phyloP scores from a whole-genome alignment of 1,140 invertebrate species.

The Oryctes rhinoceros region DNA sequence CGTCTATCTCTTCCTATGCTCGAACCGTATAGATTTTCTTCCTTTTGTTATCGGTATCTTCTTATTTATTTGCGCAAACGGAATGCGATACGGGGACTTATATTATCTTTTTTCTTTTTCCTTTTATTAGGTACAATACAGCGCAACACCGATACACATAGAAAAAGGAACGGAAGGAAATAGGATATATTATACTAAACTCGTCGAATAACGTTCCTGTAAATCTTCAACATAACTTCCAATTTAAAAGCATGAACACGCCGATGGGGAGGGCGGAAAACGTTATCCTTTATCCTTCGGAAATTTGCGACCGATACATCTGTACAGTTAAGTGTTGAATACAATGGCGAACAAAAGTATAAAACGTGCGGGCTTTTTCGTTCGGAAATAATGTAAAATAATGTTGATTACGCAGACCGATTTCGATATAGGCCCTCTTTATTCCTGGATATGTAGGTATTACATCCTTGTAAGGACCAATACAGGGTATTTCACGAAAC shows the following conservation, averaged over 20 bases:
- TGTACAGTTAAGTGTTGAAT: background rate
- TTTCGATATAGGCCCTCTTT: too few relatives aligned
- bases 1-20: background rate
- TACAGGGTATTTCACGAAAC: too few relatives aligned
- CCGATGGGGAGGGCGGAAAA: background rate
- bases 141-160: background rate
- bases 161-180: background rate
- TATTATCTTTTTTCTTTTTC: background rate
- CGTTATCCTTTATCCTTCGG: background rate
- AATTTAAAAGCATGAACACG: constrained; percentile 22
- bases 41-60: background rate
- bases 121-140: background rate
- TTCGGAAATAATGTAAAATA: too few relatives aligned
- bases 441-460: too few relatives aligned
- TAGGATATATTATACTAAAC: background rate
- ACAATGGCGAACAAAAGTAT: too few relatives aligned
- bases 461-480: too few relatives aligned
- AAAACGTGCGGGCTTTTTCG: too few relatives aligned
- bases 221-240: constrained; percentile 11
- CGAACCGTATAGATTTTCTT: background rate
- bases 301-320: background rate
- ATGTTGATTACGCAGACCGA: too few relatives aligned
- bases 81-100: background rate
- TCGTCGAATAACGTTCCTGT: background rate
- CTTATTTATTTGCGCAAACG: background rate